phyloP scores from a whole-genome alignment of 2,797 vertebrate genomes.

The Chelon auratus region DNA sequence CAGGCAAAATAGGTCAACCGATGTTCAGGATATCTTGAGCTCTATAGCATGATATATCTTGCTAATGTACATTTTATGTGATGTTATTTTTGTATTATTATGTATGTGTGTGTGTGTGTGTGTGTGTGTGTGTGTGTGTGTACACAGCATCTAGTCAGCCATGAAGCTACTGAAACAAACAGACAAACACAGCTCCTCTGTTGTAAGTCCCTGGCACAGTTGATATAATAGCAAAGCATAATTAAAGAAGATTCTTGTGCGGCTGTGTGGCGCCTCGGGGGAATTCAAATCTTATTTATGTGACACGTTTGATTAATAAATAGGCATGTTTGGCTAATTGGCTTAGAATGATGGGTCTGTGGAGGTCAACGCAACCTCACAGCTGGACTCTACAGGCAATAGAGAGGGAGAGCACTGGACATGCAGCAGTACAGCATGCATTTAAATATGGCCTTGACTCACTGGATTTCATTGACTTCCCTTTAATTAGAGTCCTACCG shows the following conservation, averaged over 20 bases:
- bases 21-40: slow-evolving; percentile 6
- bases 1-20: slow-evolving; percentile 30
- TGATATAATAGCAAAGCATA: slow-evolving; percentile 49
- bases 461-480: background rate
- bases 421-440: background rate
- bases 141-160: slow-evolving; percentile 19
- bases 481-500: slow-evolving; percentile 13
- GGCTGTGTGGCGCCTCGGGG: slow-evolving; percentile 25
- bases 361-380: slow-evolving; percentile 54
- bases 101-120: slow-evolving; percentile 9
- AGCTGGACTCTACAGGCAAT: slow-evolving; percentile 6
- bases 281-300: slow-evolving; percentile 46
- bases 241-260: slow-evolving; percentile 62
- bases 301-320: slow-evolving; percentile 70
- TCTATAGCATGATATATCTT: slow-evolving; percentile 3
- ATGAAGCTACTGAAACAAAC: slow-evolving; percentile 10
- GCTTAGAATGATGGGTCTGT: slow-evolving; percentile 23
- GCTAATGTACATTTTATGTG: slow-evolving; percentile 3
- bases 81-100: background rate
- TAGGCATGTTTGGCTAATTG: slow-evolving; percentile 40
- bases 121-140: slow-evolving; percentile 13
- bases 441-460: slow-evolving; percentile 12
- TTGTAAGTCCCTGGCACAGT: slow-evolving; percentile 23
- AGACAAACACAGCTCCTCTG: slow-evolving; percentile 23
- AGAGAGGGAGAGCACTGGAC: background rate